Evolutionary conservation across 2,888 invertebrate genomes (phyloP), one percentile per base, ranked within the genome.

Genomic region (Agonopterix subpropinquella): DNA sequence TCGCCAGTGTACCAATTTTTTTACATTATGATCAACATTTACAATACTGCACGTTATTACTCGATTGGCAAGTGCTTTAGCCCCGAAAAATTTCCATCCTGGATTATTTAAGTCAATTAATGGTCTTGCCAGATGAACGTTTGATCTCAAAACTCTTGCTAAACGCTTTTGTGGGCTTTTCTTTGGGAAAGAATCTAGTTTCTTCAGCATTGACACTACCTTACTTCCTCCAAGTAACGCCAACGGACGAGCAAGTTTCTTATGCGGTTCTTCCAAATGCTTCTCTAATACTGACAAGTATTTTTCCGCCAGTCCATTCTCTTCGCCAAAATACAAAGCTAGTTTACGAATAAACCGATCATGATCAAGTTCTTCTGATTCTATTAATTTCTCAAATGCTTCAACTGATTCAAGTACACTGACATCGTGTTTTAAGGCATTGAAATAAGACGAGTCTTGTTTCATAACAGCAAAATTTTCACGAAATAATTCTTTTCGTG

Each of bases 371-470:
- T 60, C 52, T 15, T 53, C 41, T 37, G 53, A 48, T 1, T 48
- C 41, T 2, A 61, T 45, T 8, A 72, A 36, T 36, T 56, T 43
- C 4, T 65, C 50, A 7, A 71, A 58, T n/a, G 64, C 53, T 9
- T 59, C 55, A 0, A 67, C 63, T 1, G 53, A 41, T 7, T 58
- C 50, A 0, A 81, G 58, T 1, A 73, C 53, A 3, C 50, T 47
- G 2, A 60, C 51, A 13, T 80, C 69, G 43, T 83, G 80, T 13
- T 70, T 73, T 9, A 84, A 52, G 0, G 66, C 77, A 51, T 84
- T 84, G 1, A 77, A 1, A 41, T 74, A 77, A 0, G 80, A 74
- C 1, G 59, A 70, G 41, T 75, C 65, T 11, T 66, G 67, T 42
- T 67, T 64, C 0, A 61, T 58, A 0, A 77, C 50, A 3, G 55